Conservation (phyloP, 2,797 vertebrate genomes). For the Sebastiscus albofasciatus region DNA sequence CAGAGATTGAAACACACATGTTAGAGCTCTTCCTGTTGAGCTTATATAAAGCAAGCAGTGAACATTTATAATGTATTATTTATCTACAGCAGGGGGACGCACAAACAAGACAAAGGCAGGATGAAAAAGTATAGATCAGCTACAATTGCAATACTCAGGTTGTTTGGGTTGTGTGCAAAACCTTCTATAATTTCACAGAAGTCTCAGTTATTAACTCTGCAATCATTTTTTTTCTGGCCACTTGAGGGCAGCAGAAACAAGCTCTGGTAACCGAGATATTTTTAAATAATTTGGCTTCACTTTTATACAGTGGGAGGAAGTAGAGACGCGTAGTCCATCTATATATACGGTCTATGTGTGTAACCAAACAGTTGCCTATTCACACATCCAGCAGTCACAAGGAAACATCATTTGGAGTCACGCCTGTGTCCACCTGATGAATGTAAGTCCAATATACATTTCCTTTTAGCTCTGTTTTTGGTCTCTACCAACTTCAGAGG, state of each 20-base stretch:
- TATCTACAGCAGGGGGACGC: background rate
- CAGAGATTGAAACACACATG: conserved; percentile 12
- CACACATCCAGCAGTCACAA: background rate
- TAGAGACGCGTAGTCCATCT: no score
- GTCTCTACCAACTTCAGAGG: background rate
- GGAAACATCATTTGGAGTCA: background rate
- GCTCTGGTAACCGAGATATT: no score
- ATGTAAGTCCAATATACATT: background rate
- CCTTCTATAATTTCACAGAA: background rate
- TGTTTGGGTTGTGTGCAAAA: background rate
- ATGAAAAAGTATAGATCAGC: background rate
- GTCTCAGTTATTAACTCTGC: background rate
- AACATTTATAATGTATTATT: background rate
- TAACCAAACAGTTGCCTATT: background rate
- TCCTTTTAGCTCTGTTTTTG: background rate
- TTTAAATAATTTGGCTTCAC: no score
- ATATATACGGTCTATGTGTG: no score
- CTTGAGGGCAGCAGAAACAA: background rate
- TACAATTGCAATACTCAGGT: background rate
- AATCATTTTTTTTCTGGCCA: background rate
- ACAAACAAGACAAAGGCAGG: background rate
- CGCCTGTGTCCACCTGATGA: background rate
- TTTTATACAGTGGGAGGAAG: no score
- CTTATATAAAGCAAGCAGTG: background rate
- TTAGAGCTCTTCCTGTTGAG: background rate